phyloP scores from a whole-genome alignment of 1,140 invertebrate genomes.

The Delia radicum region DNA sequence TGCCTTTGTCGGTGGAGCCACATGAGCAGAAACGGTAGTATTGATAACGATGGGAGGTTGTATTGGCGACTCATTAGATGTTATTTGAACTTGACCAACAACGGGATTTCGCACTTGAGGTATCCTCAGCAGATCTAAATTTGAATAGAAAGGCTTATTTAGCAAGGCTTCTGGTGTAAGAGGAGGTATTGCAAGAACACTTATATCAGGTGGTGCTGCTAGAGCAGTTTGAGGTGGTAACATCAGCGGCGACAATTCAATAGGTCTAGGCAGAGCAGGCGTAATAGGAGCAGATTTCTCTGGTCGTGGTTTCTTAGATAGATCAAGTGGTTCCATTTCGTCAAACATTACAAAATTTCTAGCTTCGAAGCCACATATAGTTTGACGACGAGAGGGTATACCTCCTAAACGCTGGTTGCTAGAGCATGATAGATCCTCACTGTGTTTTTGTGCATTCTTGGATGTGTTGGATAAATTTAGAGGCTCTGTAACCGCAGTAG shows the following conservation, averaged over 20 bases:
- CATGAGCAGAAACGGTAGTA: not conserved
- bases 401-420: slow-evolving; percentile 9
- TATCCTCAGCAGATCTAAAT: slow-evolving; percentile 48
- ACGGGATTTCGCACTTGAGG: slow-evolving; percentile 41
- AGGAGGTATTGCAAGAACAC: not conserved
- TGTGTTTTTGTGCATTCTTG: slow-evolving; percentile 27
- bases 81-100: not conserved
- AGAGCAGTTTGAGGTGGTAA: not conserved
- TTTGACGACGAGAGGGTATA: slow-evolving; percentile 43
- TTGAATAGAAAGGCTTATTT: slow-evolving; percentile 47
- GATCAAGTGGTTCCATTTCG: slow-evolving; percentile 48
- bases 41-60: not conserved
- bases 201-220: not conserved
- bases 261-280: not conserved
- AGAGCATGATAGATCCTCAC: not conserved
- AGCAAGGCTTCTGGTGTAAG: slow-evolving; percentile 3
- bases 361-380: slow-evolving; percentile 50
- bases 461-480: slow-evolving; percentile 41
- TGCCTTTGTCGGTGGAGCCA: not conserved
- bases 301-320: slow-evolving; percentile 41
- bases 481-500: slow-evolving; percentile 29
- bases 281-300: not conserved
- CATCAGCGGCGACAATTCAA: not conserved
- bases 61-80: not conserved
- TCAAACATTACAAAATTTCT: slow-evolving; percentile 40